A percentile compares a stretch with the other conserved stretches of the same genome.
Conservation (phyloP, 2,113 vertebrate species). For the Sphaerodactylus townsendi region DNA sequence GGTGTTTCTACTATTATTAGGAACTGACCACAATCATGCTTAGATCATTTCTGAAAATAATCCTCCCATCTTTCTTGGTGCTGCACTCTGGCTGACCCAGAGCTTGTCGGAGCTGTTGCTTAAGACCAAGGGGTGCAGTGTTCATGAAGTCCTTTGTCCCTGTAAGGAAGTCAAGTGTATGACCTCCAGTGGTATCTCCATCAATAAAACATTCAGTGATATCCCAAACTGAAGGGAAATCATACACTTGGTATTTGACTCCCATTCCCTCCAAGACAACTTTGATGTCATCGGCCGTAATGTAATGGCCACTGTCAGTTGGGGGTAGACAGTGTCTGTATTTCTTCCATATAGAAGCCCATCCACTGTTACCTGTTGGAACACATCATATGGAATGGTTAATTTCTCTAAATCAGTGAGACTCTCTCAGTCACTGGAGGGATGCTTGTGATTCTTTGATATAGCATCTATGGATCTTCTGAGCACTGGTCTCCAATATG, state of each 20-base stretch:
- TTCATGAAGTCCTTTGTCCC: slow-evolving; percentile 76
- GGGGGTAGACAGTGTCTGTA: slow-evolving; percentile 41
- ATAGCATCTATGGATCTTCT: no score
- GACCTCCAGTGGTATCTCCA: slow-evolving; percentile 74
- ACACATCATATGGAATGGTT: background rate
- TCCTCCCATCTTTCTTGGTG: slow-evolving; percentile 67
- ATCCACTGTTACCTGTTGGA: slow-evolving; percentile 44
- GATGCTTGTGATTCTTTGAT: no score
- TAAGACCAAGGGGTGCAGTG: slow-evolving; percentile 69
- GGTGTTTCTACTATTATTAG: slow-evolving; percentile 30
- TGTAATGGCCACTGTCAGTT: slow-evolving; percentile 69
- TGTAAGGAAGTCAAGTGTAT: slow-evolving; percentile 83
- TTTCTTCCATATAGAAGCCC: slow-evolving; percentile 50
- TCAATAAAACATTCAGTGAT: slow-evolving; percentile 79
- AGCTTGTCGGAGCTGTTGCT: slow-evolving; percentile 66
- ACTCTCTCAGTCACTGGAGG: no score
- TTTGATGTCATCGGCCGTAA: slow-evolving; percentile 75
- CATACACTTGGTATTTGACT: slow-evolving; percentile 60
- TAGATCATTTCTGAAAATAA: slow-evolving; percentile 81
- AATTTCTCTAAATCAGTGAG: background rate
- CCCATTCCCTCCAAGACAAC: slow-evolving; percentile 65
- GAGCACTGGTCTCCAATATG: no score
- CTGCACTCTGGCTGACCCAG: slow-evolving; percentile 78
- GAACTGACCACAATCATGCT: slow-evolving; percentile 73
- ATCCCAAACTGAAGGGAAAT: slow-evolving; percentile 74